These are phyloP conservation scores for Phoxinus dragarum DNA, from an alignment of 2,797 vertebrate genomes.

Conservation along the genomic window DNA sequence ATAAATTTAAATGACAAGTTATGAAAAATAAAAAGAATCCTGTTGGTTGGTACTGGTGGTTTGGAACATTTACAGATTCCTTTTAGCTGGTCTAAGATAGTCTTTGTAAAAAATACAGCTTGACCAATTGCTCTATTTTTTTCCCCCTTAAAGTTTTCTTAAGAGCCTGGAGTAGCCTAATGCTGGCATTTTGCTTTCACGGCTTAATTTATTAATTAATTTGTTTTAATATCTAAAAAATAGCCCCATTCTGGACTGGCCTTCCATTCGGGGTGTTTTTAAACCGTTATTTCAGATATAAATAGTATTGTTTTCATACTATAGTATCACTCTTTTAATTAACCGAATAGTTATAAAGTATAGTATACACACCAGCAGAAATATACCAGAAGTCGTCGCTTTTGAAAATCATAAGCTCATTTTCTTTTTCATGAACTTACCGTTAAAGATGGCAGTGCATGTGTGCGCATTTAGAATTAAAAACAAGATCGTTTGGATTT, in stretches of 20 bases:
- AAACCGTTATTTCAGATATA: too few relatives aligned
- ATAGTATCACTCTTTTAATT: too few relatives aligned
- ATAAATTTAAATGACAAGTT: background rate
- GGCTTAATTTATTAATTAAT: too few relatives aligned
- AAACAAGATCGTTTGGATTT: constrained; percentile 6
- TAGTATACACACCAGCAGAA: background rate
- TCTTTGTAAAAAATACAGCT: background rate
- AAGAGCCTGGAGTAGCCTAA: background rate
- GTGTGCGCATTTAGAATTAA: background rate
- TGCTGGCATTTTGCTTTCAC: background rate
- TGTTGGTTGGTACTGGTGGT: background rate
- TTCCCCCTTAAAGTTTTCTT: background rate
- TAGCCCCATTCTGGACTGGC: too few relatives aligned
- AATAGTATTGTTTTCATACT: too few relatives aligned
- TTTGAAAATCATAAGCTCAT: background rate
- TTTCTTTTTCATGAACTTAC: constrained; percentile 17
- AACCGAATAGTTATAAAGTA: too few relatives aligned
- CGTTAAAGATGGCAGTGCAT: constrained; percentile 1
- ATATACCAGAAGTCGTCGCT: background rate
- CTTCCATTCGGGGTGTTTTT: too few relatives aligned
- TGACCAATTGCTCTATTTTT: background rate
- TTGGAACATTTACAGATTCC: background rate
- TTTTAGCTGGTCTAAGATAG: too few relatives aligned
- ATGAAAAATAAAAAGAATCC: background rate
- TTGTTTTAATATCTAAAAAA: too few relatives aligned